phyloP scores from a whole-genome alignment of 2,888 invertebrate species.

The Teleiodes luculella region DNA sequence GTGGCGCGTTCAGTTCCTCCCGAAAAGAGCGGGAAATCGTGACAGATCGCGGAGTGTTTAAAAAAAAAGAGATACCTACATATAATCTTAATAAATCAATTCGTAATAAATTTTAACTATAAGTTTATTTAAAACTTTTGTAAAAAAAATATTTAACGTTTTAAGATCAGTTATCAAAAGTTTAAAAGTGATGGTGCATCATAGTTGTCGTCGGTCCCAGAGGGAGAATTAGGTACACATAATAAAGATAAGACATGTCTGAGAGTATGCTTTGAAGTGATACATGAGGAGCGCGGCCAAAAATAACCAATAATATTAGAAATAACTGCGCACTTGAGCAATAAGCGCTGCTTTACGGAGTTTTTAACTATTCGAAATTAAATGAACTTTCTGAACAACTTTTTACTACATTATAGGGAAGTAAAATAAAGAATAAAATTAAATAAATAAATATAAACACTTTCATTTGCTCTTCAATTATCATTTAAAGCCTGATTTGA shows the following conservation, averaged over 20 bases:
- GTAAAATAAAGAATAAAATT: too few relatives aligned
- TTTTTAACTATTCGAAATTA: constrained; percentile 5
- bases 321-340: constrained; percentile 32
- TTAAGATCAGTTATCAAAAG: constrained; percentile 6
- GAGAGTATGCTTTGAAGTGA: constrained; percentile 53
- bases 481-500: too few relatives aligned
- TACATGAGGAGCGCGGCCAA: constrained; percentile 46
- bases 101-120: too few relatives aligned
- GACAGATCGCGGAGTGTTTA: constrained; percentile 12
- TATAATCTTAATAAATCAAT: too few relatives aligned
- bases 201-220: constrained; percentile 14
- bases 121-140: too few relatives aligned
- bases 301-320: constrained; percentile 46
- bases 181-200: constrained; percentile 19
- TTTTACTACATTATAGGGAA: too few relatives aligned
- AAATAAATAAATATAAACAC: too few relatives aligned
- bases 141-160: background rate
- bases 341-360: constrained; percentile 4
- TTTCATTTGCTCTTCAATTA: too few relatives aligned
- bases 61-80: background rate
- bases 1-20: constrained; percentile 25
- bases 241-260: constrained; percentile 61
- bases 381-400: too few relatives aligned
- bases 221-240: constrained; percentile 33
- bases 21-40: constrained; percentile 55